Evolutionary conservation across 2,888 invertebrate species (phyloP), one percentile per base, ranked within the genome.

Genomic region (Drosophila neotestacea): DNA sequence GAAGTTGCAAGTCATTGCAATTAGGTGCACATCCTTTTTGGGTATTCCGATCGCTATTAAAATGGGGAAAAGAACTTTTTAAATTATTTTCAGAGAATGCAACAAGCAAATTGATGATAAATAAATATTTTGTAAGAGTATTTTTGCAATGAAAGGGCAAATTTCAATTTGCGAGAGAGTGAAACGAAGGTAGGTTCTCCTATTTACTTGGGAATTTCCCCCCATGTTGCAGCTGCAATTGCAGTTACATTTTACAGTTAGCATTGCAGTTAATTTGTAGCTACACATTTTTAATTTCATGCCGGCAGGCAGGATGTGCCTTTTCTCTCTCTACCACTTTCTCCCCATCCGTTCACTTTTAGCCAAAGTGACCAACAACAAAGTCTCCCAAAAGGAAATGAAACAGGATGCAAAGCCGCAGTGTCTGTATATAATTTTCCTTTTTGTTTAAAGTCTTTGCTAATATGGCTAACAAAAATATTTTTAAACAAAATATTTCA

Each of bases 191-290:
- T 10, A 11, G 28, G 32, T 50, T 51, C 27, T 41, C 42, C 54
- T 55, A 64, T 71, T 65, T 72, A 59, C 30, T 60, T 54, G 51
- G 13, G 16, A 47, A 52, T 38, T 44, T 52, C n/a, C n/a, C 9
- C 9, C n/a, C 10, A 6, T 32, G 10, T 38, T 16, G 28, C 39
- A 38, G 42, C 11, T 46, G 47, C 46, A 36, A 11, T 16, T 65
- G 32, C 59, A 55, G 39, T 66, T 66, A 55, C 46, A 46, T 38
- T 58, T 38, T 36, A 47, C 70, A 63, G 36, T 63, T 61, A 69
- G 39, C 70, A 79, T 60, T 78, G 79, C 79, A 70, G 81, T 73
- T 78, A 80, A 80, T 81, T 79, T 78, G 78, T 68, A 81, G 72
- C 64, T 68, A 81, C 72, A 81, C 64, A 72, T 71, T 78, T 81